phyloP scores from a whole-genome alignment of 2,797 vertebrate species.

The Apogon talboti region DNA sequence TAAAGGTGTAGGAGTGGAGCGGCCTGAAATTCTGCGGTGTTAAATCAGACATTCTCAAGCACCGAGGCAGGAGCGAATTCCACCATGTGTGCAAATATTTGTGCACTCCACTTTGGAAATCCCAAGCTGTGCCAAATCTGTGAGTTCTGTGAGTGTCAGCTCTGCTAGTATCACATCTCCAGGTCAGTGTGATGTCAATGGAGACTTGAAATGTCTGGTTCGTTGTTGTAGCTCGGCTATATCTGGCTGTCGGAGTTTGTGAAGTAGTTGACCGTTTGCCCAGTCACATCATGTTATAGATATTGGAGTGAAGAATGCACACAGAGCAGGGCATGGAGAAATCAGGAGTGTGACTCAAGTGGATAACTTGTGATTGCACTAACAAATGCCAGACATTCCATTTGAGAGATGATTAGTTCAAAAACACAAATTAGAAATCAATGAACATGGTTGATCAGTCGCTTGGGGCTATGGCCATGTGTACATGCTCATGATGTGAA shows the following conservation, averaged over 20 bases:
- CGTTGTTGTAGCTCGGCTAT: conserved; percentile 48
- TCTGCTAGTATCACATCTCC: conserved; percentile 25
- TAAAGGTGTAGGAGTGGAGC: conserved; percentile 52
- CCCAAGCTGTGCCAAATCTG: conserved; percentile 56
- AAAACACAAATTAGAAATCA: conserved; percentile 30
- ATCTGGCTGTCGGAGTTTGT: conserved; percentile 42
- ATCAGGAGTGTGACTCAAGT: conserved; percentile 61
- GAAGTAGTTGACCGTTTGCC: conserved; percentile 47
- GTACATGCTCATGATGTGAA: not conserved
- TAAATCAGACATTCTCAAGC: conserved; percentile 66
- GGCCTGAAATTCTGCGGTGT: conserved; percentile 54
- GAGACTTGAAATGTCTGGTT: conserved; percentile 55
- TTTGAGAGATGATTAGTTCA: conserved; percentile 29
- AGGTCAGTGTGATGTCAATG: conserved; percentile 39
- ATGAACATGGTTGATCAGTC: conserved; percentile 9
- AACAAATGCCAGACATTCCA: conserved; percentile 35
- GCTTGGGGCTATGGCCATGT: not conserved
- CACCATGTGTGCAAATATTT: conserved; percentile 77
- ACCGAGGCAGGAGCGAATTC: conserved; percentile 61
- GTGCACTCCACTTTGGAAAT: conserved; percentile 60
- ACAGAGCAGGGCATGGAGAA: conserved; percentile 53
- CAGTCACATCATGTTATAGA: conserved; percentile 21
- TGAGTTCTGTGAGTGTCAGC: conserved; percentile 46
- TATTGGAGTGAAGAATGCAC: conserved; percentile 31
- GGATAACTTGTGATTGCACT: conserved; percentile 44